phyloP scores from a whole-genome alignment of 1,140 invertebrate genomes.

The Tetragnatha versicolor region DNA sequence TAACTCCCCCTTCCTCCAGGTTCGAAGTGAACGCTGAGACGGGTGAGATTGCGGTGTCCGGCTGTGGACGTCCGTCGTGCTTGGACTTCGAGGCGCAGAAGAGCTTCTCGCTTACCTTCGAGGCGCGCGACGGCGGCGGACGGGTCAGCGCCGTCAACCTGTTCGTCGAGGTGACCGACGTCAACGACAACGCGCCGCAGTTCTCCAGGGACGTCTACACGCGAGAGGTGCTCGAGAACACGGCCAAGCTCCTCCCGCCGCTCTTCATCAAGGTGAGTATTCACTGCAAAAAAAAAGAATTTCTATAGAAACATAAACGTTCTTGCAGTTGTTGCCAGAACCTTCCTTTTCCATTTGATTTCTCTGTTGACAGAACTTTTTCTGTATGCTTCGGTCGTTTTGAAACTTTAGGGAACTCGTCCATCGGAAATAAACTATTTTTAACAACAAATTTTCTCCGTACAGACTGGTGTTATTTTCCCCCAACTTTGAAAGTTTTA shows the following conservation, averaged over 20 bases:
- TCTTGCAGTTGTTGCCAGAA: too few species aligned
- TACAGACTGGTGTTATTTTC: too few species aligned
- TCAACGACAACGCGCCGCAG: conserved; percentile 89
- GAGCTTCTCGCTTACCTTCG: conserved; percentile 78
- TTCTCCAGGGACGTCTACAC: conserved; percentile 57
- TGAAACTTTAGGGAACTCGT: too few species aligned
- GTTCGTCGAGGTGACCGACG: conserved; percentile 85
- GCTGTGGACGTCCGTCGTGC: conserved; percentile 61
- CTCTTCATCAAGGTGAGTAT: conserved; percentile 70
- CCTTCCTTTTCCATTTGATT: too few species aligned
- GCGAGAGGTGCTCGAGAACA: conserved; percentile 70
- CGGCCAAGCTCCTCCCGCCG: conserved; percentile 76
- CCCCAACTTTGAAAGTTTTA: too few species aligned
- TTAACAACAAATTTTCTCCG: too few species aligned
- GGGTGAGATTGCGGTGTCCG: conserved; percentile 74
- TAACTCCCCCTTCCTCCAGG: too few species aligned
- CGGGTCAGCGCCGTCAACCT: conserved; percentile 71
- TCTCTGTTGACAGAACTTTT: too few species aligned
- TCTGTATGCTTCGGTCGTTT: too few species aligned
- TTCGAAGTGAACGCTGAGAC: conserved; percentile 60
- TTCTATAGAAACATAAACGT: too few species aligned
- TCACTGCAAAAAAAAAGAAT: too few species aligned
- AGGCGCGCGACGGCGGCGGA: conserved; percentile 79
- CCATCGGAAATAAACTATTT: too few species aligned
- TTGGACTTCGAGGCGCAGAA: conserved; percentile 79